Evolutionary conservation across 2,797 vertebrate genomes (phyloP), one percentile per base, ranked within the genome.

Genomic region (Nyctalus aviator): DNA sequence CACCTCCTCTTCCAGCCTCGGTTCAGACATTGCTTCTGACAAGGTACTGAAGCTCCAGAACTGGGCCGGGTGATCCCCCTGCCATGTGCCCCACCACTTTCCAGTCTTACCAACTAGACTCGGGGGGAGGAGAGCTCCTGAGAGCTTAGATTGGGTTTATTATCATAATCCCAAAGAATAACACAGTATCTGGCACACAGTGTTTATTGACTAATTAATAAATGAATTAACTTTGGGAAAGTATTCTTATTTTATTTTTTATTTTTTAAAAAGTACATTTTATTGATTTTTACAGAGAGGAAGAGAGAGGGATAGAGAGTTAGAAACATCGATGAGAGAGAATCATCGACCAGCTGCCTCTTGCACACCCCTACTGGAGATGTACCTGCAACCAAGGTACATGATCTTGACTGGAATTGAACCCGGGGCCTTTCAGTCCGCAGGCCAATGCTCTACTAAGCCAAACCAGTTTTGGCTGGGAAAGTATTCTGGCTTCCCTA

Each of bases 71-170:
- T 44, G 17, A 59, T 18, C 41, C 6, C 32, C 91, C 35, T 10
- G 17, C 73, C 66, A 23, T 17, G 21, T 2, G 23, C 55, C 72
- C 30, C 17, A 59, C 82, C 10, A 27, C n/a, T 78, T 87, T 76
- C 66, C 35, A 93, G 73, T 35, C 88, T 78, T 95, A 68, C 77
- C 18, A 84, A 41, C 44, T 82, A 76, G 55, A 69, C 3, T 46
- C n/a, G 53, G 64, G n/a, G 88, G 35, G 57, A 73, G 62, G 66
- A n/a, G 86, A 37, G 76, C 46, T 90, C 59, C 13, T 55, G 68
- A 84, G 66, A 85, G 48, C 50, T 79, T 0, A 6, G 11, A 88
- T 9, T 41, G 21, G 41, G 68, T 20, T 66, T 41, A 46, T 46
- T 50, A 50, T 59, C 55, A 53, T 23, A 50, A 46, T 72, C 72